Percentiles rank a stretch among this genome's conserved stretches.
phyloP scores from a whole-genome alignment of 2,113 vertebrate genomes.

The Catharus minimus region DNA sequence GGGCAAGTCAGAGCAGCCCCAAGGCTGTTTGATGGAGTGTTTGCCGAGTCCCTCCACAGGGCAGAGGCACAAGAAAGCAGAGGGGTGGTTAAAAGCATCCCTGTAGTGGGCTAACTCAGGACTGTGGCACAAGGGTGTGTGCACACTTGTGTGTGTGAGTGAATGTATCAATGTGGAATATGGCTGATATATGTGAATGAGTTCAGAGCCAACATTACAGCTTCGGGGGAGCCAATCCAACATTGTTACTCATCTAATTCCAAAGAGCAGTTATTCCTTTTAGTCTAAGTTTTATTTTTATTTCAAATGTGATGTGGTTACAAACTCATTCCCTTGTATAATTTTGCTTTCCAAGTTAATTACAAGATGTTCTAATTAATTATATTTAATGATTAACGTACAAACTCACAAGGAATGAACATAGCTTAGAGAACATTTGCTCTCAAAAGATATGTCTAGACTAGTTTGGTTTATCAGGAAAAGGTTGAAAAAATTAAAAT shows the following conservation, averaged over 20 bases:
- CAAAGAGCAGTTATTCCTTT: slow-evolving; percentile 65
- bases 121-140: background rate
- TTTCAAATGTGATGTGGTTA: slow-evolving; percentile 71
- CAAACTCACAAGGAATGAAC: slow-evolving; percentile 68
- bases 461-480: slow-evolving; percentile 70
- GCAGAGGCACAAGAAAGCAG: background rate
- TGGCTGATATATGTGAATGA: background rate
- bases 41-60: background rate
- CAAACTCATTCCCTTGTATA: slow-evolving; percentile 71
- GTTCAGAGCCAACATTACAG: slow-evolving; percentile 20
- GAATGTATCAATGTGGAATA: background rate
- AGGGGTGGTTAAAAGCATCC: background rate
- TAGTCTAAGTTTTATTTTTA: slow-evolving; percentile 70
- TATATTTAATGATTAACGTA: slow-evolving; percentile 76
- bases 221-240: slow-evolving; percentile 44
- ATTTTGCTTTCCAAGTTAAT: slow-evolving; percentile 75
- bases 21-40: background rate
- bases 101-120: background rate
- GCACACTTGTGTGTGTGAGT: background rate
- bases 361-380: slow-evolving; percentile 75
- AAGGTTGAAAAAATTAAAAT: slow-evolving; percentile 67
- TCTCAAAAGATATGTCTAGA: slow-evolving; percentile 70
- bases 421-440: slow-evolving; percentile 66
- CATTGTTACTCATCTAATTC: slow-evolving; percentile 71
- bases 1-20: slow-evolving; percentile 7